These are phyloP conservation scores for Meandrina meandrites DNA, from an alignment of 92 coral and sea anemone species.

Conservation along the genomic window DNA sequence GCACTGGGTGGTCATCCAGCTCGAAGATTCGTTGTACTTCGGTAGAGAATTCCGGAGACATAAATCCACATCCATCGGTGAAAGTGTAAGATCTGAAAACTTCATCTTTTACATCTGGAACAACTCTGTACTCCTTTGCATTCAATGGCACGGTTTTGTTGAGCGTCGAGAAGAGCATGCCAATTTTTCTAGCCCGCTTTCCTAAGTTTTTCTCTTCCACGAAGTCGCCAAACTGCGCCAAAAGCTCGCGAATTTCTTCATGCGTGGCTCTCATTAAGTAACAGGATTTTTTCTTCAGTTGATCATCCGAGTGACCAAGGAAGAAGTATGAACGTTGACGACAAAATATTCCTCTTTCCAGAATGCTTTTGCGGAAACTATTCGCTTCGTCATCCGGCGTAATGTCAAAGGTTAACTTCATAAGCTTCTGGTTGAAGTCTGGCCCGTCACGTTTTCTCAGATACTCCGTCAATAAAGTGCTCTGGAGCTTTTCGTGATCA, in stretches of 20 bases:
- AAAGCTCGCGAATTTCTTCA: constrained; percentile 45
- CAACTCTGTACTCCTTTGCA: background rate
- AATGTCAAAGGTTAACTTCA: constrained; percentile 18
- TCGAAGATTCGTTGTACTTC: constrained; percentile 37
- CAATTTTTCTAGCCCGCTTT: constrained; percentile 40
- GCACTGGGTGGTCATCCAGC: constrained; percentile 51
- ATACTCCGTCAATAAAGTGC: constrained; percentile 21
- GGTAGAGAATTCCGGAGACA: constrained; percentile 53
- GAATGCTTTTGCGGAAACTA: constrained; percentile 21
- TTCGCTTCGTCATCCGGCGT: background rate
- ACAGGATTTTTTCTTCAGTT: constrained; percentile 50
- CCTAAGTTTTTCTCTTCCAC: constrained; percentile 6
- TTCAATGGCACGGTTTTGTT: constrained; percentile 17
- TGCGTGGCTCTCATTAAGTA: constrained; percentile 52
- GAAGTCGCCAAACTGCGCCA: constrained; percentile 47
- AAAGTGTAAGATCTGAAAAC: constrained; percentile 17
- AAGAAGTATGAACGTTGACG: constrained; percentile 40
- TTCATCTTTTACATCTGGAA: constrained; percentile 7
- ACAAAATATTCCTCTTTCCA: constrained; percentile 52
- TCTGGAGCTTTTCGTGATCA: background rate
- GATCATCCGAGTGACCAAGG: constrained; percentile 62
- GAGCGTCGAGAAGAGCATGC: constrained; percentile 43
- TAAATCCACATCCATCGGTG: constrained; percentile 67
- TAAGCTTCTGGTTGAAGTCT: constrained; percentile 10
- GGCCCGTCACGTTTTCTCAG: background rate